Evolutionary conservation across 2,888 invertebrate species (phyloP).

Genomic region (Venusia cambrica): DNA sequence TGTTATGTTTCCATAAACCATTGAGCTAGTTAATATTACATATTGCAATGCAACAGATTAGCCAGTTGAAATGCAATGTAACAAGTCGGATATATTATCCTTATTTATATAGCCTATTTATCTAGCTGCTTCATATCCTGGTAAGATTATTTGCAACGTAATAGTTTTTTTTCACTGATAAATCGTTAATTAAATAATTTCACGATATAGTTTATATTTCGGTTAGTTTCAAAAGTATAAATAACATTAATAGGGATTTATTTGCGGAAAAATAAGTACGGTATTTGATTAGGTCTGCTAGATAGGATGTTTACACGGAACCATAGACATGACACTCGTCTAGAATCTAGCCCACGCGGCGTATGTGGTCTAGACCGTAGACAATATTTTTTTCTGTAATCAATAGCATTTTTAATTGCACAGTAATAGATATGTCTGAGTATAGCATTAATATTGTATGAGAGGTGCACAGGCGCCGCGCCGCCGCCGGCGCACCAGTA

Average conservation of each 20-base stretch:
- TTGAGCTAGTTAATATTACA: conserved; percentile 5
- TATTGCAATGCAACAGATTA: conserved; percentile 9
- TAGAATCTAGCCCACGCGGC: conserved; percentile 9
- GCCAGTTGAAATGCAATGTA: conserved; percentile 4
- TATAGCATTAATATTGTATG: conserved; percentile 32
- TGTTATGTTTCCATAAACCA: conserved; percentile 10
- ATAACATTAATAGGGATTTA: too few relatives aligned
- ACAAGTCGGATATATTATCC: too few relatives aligned
- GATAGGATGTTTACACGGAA: conserved; percentile 5
- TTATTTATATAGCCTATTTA: too few relatives aligned
- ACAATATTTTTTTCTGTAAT: conserved; percentile 18
- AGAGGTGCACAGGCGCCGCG: conserved; percentile 30
- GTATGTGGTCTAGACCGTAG: conserved; percentile 16
- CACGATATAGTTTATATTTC: too few relatives aligned
- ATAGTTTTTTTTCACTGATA: too few relatives aligned
- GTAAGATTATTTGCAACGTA: too few relatives aligned
- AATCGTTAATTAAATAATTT: too few relatives aligned
- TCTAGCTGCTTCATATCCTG: too few relatives aligned
- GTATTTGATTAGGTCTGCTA: too few relatives aligned
- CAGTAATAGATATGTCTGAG: conserved; percentile 28
- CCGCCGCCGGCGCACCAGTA: conserved; percentile 25
- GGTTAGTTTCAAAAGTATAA: too few relatives aligned
- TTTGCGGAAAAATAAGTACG: too few relatives aligned
- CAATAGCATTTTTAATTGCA: conserved; percentile 27
- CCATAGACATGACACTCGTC: conserved; percentile 2